These are phyloP conservation scores for Pangasius mekongensis DNA, from an alignment of 2,797 vertebrate species.

Conservation along the genomic window DNA sequence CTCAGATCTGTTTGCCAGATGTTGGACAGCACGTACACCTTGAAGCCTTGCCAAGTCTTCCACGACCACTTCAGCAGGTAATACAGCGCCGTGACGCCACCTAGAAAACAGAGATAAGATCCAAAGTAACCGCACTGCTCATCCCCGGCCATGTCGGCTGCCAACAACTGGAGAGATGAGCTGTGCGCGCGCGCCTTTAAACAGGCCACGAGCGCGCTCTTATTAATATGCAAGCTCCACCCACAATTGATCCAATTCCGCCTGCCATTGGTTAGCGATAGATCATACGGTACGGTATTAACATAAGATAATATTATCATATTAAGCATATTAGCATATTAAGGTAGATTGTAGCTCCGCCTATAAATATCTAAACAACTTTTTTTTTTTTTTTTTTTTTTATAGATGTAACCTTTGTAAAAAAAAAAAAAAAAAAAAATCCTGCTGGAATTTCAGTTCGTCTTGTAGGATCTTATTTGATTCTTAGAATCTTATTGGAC, in stretches of 20 bases:
- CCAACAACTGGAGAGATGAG: too few species aligned
- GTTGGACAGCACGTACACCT: conserved; percentile 67
- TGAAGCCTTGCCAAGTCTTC: conserved; percentile 72
- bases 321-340: neutral
- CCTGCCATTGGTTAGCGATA: neutral
- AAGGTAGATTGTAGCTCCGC: neutral
- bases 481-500: too few species aligned
- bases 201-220: neutral
- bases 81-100: conserved; percentile 59
- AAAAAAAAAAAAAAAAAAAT: too few species aligned
- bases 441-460: too few species aligned
- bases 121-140: conserved; percentile 45
- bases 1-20: conserved; percentile 70
- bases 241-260: neutral
- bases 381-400: too few species aligned
- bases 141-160: neutral
- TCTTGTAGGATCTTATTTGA: too few species aligned
- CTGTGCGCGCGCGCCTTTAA: neutral
- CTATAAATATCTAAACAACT: neutral
- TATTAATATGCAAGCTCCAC: neutral
- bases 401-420: too few species aligned
- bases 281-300: neutral
- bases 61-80: conserved; percentile 66
- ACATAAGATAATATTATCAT: neutral
- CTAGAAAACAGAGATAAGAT: conserved; percentile 59